Evolutionary conservation across 2,888 invertebrate species (phyloP).

Genomic region (Xylophagus ater): DNA sequence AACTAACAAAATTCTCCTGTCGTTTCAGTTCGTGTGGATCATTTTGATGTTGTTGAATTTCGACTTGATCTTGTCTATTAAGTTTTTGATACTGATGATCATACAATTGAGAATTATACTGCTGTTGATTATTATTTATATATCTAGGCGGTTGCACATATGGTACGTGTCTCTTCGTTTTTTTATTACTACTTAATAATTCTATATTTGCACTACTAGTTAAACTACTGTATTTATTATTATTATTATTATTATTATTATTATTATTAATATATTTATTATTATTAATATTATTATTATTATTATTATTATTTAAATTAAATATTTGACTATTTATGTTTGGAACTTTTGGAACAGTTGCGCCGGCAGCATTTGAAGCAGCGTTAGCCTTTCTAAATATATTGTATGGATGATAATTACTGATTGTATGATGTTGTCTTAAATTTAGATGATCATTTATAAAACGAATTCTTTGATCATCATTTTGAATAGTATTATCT

Average conservation of each 20-base stretch:
- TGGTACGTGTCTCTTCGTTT: constrained; percentile 29
- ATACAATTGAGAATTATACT: too few relatives aligned
- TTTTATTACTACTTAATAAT: constrained; percentile 12
- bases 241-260: constrained; percentile 15
- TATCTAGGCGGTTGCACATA: constrained; percentile 20
- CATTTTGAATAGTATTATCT: constrained; percentile 3
- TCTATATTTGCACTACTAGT: constrained; percentile 20
- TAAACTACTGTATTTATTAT: constrained; percentile 18
- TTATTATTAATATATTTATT: constrained; percentile 15
- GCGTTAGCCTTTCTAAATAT: constrained; percentile 11
- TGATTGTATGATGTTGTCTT: not conserved
- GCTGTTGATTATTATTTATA: too few relatives aligned
- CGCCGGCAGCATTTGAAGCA: constrained; percentile 13
- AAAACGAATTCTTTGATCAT: not conserved
- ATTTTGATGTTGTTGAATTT: too few relatives aligned
- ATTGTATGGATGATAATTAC: constrained; percentile 9
- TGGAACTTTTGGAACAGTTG: constrained; percentile 33
- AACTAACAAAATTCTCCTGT: too few relatives aligned
- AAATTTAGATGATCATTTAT: not conserved
- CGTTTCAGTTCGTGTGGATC: too few relatives aligned
- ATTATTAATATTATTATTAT: constrained; percentile 13
- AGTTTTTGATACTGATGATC: too few relatives aligned
- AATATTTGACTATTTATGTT: constrained; percentile 36
- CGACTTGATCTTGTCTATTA: too few relatives aligned
- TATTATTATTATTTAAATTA: constrained; percentile 23